These are phyloP conservation scores for Leptogaster cylindrica DNA, from an alignment of 2,888 invertebrate species.

Conservation along the genomic window DNA sequence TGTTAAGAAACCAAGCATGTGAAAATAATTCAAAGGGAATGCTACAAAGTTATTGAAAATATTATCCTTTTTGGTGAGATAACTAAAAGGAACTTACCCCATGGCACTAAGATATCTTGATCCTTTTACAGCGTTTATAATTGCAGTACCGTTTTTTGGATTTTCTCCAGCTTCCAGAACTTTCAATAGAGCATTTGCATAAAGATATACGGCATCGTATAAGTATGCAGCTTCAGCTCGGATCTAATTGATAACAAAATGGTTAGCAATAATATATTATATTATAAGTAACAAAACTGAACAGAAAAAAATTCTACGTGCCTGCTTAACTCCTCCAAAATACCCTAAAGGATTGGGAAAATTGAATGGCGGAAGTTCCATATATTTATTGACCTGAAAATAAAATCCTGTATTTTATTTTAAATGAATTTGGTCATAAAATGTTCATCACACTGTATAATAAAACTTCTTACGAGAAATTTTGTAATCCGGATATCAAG, in stretches of 20 bases:
- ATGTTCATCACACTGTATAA: too few relatives aligned
- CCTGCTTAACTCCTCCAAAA: constrained; percentile 77
- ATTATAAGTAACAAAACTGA: constrained; percentile 21
- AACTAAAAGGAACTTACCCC: constrained; percentile 75
- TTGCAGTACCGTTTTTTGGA: constrained; percentile 80
- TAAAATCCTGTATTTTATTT: too few relatives aligned
- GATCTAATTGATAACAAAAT: constrained; percentile 72
- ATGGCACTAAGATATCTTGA: constrained; percentile 82
- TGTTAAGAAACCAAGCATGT: too few relatives aligned
- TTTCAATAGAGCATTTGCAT: constrained; percentile 79
- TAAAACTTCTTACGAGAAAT: neutral
- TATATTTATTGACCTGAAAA: constrained; percentile 77
- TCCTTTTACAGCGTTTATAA: constrained; percentile 78
- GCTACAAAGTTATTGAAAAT: too few relatives aligned
- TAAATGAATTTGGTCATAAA: too few relatives aligned
- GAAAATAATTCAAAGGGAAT: too few relatives aligned
- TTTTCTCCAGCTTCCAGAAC: constrained; percentile 73
- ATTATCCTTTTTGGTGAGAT: too few relatives aligned
- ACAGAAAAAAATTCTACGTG: constrained; percentile 52
- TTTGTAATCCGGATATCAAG: too few relatives aligned
- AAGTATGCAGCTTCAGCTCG: constrained; percentile 89
- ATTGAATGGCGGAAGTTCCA: constrained; percentile 86
- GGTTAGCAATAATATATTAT: too few relatives aligned
- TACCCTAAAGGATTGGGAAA: constrained; percentile 79
- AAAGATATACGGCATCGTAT: constrained; percentile 92